Conservation (phyloP, 2,797 vertebrate genomes). For the Argentina silus region DNA sequence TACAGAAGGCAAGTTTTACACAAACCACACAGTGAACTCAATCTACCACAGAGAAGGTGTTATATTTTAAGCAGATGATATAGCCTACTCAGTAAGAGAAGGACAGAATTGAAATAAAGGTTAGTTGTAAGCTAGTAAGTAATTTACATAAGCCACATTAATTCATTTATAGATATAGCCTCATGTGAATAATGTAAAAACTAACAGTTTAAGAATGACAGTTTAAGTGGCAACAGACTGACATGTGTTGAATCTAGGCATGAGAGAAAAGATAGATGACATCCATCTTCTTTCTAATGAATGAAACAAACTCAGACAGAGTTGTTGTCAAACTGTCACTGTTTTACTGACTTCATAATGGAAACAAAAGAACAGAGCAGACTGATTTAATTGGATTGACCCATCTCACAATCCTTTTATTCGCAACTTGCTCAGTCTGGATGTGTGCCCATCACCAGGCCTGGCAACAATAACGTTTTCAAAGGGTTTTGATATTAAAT, state of each 20-base stretch:
- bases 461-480: not conserved
- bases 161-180: not conserved
- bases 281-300: not conserved
- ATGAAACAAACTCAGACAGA: not conserved
- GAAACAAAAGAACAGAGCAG: not conserved
- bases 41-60: too few species aligned
- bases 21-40: too few species aligned
- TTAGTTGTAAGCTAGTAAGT: too few species aligned
- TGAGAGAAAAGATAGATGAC: not conserved
- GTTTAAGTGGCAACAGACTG: not conserved
- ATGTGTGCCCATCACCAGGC: not conserved
- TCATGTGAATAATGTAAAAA: not conserved
- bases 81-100: too few species aligned
- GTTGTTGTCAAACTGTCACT: not conserved
- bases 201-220: too few species aligned
- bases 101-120: too few species aligned
- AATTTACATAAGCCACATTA: too few species aligned
- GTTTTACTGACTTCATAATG: conserved; percentile 3
- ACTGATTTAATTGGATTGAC: conserved; percentile 15
- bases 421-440: not conserved
- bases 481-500: too few species aligned
- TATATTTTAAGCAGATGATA: too few species aligned
- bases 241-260: not conserved
- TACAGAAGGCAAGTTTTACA: not conserved
- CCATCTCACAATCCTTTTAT: not conserved